phyloP scores from a whole-genome alignment of 2,797 vertebrate genomes.

The Centroberyx gerrardi region DNA sequence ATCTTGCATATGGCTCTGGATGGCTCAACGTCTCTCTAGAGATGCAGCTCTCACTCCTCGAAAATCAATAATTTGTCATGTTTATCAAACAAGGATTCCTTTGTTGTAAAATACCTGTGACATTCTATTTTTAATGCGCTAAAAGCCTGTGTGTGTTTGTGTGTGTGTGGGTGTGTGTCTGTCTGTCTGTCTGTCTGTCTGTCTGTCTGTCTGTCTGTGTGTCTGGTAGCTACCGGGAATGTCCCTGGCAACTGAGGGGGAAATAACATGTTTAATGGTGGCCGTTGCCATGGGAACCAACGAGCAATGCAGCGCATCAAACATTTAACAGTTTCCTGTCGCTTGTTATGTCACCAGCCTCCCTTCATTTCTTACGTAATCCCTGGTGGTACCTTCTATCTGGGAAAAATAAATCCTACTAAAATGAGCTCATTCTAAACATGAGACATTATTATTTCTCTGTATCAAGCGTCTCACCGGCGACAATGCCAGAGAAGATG shows the following conservation, averaged over 20 bases:
- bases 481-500: not conserved
- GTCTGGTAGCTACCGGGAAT: slow-evolving; percentile 52
- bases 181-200: slow-evolving; percentile 4
- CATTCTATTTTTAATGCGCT: slow-evolving; percentile 38
- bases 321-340: slow-evolving; percentile 46
- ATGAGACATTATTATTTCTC: slow-evolving; percentile 1
- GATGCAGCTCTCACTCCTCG: slow-evolving; percentile 17
- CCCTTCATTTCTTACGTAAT: slow-evolving; percentile 58
- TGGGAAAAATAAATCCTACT: slow-evolving; percentile 9
- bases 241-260: slow-evolving; percentile 56
- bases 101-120: slow-evolving; percentile 48
- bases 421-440: not conserved
- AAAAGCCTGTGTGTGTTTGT: slow-evolving; percentile 16
- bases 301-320: slow-evolving; percentile 48
- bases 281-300: slow-evolving; percentile 62
- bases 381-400: slow-evolving; percentile 11
- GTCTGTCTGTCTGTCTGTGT: slow-evolving; percentile 15
- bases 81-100: slow-evolving; percentile 46
- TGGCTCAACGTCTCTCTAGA: slow-evolving; percentile 22
- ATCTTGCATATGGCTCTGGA: slow-evolving; percentile 31
- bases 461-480: slow-evolving; percentile 3
- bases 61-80: slow-evolving; percentile 52
- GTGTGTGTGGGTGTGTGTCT: not conserved
- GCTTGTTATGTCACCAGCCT: slow-evolving; percentile 62
- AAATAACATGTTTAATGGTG: slow-evolving; percentile 47